These are phyloP conservation scores for Phrixothrix hirtus DNA, from an alignment of 2,888 invertebrate genomes.

Conservation along the genomic window DNA sequence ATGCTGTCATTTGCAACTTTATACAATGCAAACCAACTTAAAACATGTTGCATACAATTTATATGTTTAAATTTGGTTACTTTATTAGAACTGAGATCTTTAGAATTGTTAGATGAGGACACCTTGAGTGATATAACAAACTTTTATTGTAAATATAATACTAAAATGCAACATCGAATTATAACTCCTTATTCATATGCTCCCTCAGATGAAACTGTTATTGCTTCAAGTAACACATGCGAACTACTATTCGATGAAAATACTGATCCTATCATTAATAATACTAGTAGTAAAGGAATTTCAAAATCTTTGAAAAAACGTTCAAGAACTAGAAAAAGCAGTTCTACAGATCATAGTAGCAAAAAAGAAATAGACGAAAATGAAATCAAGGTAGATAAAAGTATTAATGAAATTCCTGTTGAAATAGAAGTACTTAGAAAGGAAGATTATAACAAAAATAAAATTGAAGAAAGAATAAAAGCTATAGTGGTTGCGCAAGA, in stretches of 20 bases:
- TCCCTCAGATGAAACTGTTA: constrained; percentile 62
- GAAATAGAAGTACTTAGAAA: background rate
- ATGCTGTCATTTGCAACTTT: constrained; percentile 74
- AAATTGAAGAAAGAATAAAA: constrained; percentile 38
- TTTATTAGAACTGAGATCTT: constrained; percentile 68
- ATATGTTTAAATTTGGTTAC: constrained; percentile 75
- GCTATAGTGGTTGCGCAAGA: constrained; percentile 45
- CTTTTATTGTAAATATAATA: constrained; percentile 68
- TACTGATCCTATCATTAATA: constrained; percentile 39
- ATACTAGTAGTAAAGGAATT: constrained; percentile 18
- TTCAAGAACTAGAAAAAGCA: constrained; percentile 19
- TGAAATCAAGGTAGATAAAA: background rate
- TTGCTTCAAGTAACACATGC: constrained; percentile 53
- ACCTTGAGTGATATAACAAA: constrained; percentile 67
- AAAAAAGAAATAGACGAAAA: constrained; percentile 1
- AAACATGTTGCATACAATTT: constrained; percentile 74
- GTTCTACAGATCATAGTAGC: constrained; percentile 2
- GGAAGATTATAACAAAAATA: background rate
- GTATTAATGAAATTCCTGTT: background rate
- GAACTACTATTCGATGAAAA: constrained; percentile 59
- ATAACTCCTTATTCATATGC: constrained; percentile 72
- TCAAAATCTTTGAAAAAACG: constrained; percentile 32
- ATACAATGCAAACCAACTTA: constrained; percentile 76
- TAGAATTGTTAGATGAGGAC: constrained; percentile 66
- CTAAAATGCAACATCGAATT: constrained; percentile 64